Conservation (phyloP, 2,113 vertebrate genomes). For the Phrynocephalus versicolor region DNA sequence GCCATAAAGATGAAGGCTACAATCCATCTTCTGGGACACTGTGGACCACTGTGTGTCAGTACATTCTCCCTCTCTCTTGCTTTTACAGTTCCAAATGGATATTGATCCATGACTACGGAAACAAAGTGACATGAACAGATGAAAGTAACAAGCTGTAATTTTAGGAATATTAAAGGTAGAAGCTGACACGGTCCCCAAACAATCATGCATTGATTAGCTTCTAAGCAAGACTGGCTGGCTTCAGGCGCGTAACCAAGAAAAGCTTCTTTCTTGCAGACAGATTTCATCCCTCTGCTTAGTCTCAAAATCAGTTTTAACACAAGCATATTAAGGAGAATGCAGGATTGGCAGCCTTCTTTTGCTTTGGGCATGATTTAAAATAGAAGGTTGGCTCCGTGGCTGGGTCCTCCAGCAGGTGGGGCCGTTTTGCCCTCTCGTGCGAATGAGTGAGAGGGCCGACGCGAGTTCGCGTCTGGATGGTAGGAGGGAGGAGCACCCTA, state of each 20-base stretch:
- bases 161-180: constrained; percentile 6
- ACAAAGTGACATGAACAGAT: constrained; percentile 15
- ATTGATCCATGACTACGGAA: not conserved
- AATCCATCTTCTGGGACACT: not conserved
- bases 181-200: not conserved
- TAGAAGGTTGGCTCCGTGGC: too few species aligned
- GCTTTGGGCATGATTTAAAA: not conserved
- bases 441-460: too few species aligned
- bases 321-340: not conserved
- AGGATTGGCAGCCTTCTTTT: not conserved
- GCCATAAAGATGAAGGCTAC: not conserved
- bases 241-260: not conserved
- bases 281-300: not conserved
- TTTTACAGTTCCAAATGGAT: constrained; percentile 48
- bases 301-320: not conserved
- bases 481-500: too few species aligned
- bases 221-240: not conserved
- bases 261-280: not conserved
- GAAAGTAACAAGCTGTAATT: constrained; percentile 18
- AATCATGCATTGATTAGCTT: not conserved
- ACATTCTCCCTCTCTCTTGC: constrained; percentile 24
- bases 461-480: too few species aligned
- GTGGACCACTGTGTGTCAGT: not conserved
- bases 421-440: too few species aligned
- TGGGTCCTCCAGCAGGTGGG: too few species aligned